Percentiles rank a stretch among this genome's conserved stretches.
Conservation (phyloP, 35 echinoderm and acorn worm genomes). For the Anneissia japonica region DNA sequence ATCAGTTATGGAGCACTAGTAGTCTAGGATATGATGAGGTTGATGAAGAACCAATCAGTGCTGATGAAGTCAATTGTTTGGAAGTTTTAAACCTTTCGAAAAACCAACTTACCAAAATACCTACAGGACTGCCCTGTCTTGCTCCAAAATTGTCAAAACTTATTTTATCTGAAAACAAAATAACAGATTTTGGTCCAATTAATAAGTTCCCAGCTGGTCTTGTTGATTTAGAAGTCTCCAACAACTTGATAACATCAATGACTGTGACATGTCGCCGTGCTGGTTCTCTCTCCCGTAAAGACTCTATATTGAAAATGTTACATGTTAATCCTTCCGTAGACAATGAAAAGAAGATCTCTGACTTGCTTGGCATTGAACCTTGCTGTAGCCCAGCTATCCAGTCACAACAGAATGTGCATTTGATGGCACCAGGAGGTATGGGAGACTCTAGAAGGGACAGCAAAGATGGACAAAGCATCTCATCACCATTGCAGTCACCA, state of each 20-base stretch:
- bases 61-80: conserved; percentile 50
- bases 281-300: not conserved
- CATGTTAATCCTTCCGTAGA: not conserved
- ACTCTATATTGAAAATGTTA: not conserved
- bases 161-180: conserved; percentile 62
- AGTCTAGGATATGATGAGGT: conserved; percentile 27
- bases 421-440: not conserved
- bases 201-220: conserved; percentile 80
- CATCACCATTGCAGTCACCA: not conserved
- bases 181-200: conserved; percentile 73
- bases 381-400: not conserved
- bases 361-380: not conserved
- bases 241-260: conserved; percentile 37
- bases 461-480: not conserved
- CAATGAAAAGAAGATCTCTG: not conserved
- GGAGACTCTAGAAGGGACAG: not conserved
- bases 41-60: conserved; percentile 50
- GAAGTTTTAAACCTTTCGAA: conserved; percentile 80
- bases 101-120: conserved; percentile 50
- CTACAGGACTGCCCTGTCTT: conserved; percentile 72
- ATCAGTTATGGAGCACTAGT: conserved; percentile 66
- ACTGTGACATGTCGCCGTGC: not conserved
- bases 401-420: not conserved
- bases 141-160: conserved; percentile 81
- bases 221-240: conserved; percentile 59